Evolutionary conservation across 2,888 invertebrate genomes (phyloP).

Genomic region (Agrochola lychnidis): DNA sequence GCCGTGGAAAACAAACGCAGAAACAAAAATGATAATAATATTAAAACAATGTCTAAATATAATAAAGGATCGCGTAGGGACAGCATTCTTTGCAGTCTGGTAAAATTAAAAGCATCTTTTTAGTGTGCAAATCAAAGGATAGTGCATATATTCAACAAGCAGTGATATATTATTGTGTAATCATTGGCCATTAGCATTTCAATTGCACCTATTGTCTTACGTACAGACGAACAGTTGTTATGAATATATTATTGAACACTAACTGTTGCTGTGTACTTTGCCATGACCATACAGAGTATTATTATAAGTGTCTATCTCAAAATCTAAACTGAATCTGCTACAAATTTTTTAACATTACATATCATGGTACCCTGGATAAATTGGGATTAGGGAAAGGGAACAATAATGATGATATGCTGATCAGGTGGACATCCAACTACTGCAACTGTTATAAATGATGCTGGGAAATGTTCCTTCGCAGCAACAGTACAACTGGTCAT

Average conservation of each 20-base stretch:
- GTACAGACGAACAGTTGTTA: neutral
- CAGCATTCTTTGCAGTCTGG: neutral
- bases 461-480: neutral
- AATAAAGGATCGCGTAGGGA: too few species aligned
- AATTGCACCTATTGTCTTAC: conserved; percentile 35
- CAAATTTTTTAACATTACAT: neutral
- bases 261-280: neutral
- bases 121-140: neutral
- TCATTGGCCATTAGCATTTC: conserved; percentile 14
- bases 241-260: conserved; percentile 19
- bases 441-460: neutral
- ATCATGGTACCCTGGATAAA: neutral
- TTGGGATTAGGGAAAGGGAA: neutral
- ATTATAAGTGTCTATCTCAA: neutral
- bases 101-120: neutral
- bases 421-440: neutral
- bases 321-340: neutral
- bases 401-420: neutral
- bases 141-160: neutral
- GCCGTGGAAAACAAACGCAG: too few species aligned
- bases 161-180: neutral
- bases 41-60: neutral
- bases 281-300: neutral
- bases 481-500: neutral
- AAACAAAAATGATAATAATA: too few species aligned